Evolutionary conservation across 2,797 vertebrate genomes (phyloP), one percentile per base, ranked within the genome.

Genomic region (Melanotaenia trifasciata): DNA sequence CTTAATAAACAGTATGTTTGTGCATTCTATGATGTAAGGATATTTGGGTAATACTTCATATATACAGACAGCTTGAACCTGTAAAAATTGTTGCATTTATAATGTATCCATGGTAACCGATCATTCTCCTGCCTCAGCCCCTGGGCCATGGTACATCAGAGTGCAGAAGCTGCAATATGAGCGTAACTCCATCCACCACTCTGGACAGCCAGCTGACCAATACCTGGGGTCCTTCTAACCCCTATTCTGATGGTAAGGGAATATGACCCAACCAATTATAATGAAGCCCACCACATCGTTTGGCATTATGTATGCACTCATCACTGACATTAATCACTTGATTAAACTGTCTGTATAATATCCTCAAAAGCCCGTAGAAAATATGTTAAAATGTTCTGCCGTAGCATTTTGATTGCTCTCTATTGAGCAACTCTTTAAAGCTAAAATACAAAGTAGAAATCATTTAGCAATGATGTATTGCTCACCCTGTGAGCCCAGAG

Each of bases 71-170:
- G 45, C 18, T n/a, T 47, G 45, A 20, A 18, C 18, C 45, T 47
- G 45, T 8, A 47, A 47, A 24, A 2, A 18, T 1, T 33, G 5
- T 51, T 45, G 58, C 5, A 9, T 32, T 69, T 78, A 68, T 1
- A 9, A 30, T 75, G 28, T 18, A 8, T 76, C 22, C 11, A 10
- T 16, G 58, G 32, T 71, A 45, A 78, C 64, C 28, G 22, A 35
- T 43, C 63, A 58, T 30, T 67, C 1, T 81, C 58, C 64, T 74
- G 36, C 56, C 64, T 67, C 67, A 86, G 91, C 71, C 81, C 43
- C 82, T 89, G 84, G 90, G 93, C 87, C 92, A 96, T 95, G 94
- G 89, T 94, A 88, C 90, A 90, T 84, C 88, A 87, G 70, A 92
- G 78, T 65, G 47, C 33, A 83, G 51, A 78, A 78, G 84, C 86